Percentiles rank a stretch among this genome's conserved stretches.
Evolutionary conservation across 1,140 invertebrate genomes (phyloP).

Genomic region (Panagrolaimus sp.): DNA sequence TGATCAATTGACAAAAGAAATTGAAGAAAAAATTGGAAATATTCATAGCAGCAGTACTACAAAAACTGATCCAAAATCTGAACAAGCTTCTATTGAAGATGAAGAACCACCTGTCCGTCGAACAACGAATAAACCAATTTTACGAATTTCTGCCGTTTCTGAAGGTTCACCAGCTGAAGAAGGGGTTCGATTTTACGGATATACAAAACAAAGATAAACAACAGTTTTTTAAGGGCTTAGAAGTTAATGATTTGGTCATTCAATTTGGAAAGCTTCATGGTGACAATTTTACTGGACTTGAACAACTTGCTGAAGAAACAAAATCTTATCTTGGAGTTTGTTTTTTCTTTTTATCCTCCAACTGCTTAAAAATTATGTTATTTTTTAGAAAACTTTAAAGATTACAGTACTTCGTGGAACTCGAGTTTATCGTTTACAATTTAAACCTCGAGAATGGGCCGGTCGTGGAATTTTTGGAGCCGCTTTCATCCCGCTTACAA

Average conservation of each 20-base stretch:
- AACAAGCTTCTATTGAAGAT: neutral
- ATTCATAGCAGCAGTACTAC: constrained; percentile 63
- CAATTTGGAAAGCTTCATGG: constrained; percentile 45
- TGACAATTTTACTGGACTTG: constrained; percentile 37
- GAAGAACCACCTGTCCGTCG: constrained; percentile 34
- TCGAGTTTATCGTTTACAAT: constrained; percentile 18
- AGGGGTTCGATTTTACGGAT: constrained; percentile 14
- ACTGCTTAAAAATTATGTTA: neutral
- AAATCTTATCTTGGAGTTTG: constrained; percentile 31
- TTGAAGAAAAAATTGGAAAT: constrained; percentile 71
- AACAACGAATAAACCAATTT: constrained; percentile 40
- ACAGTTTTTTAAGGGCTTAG: constrained; percentile 33
- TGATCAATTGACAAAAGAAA: constrained; percentile 75
- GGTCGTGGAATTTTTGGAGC: constrained; percentile 24
- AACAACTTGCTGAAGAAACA: constrained; percentile 37
- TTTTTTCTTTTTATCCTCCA: neutral
- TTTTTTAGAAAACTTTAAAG: constrained; percentile 21
- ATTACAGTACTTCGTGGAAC: constrained; percentile 19
- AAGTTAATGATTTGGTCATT: constrained; percentile 33
- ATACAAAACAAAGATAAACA: neutral
- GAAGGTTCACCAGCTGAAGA: constrained; percentile 35
- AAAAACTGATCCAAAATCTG: neutral
- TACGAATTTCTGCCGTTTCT: constrained; percentile 27
- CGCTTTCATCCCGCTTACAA: constrained; percentile 6
- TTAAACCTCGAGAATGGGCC: constrained; percentile 21